These are phyloP conservation scores for Tauraco erythrolophus DNA, from an alignment of 2,113 vertebrate genomes.

Conservation along the genomic window DNA sequence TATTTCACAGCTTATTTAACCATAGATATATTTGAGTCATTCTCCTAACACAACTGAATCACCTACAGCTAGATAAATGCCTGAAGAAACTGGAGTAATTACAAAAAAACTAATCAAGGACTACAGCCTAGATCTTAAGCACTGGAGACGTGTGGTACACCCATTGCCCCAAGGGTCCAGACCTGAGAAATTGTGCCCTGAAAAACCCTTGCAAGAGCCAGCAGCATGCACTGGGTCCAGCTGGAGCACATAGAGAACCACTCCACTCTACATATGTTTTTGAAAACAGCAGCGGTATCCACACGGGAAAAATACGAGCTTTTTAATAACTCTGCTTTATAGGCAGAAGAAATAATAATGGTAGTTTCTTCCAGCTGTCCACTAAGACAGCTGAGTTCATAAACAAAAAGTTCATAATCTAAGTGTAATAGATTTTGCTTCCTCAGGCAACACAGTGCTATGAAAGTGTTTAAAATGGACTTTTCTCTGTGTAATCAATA, in stretches of 20 bases:
- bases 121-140: not conserved
- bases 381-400: conserved; percentile 40
- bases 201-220: not conserved
- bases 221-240: not conserved
- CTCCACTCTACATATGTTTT: not conserved
- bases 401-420: conserved; percentile 60
- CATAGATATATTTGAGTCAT: not conserved
- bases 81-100: not conserved
- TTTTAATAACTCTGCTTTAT: conserved; percentile 13
- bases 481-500: conserved; percentile 62
- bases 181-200: not conserved
- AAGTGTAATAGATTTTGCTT: conserved; percentile 67
- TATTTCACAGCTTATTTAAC: conserved; percentile 13
- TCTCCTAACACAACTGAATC: not conserved
- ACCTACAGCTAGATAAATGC: not conserved
- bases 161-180: not conserved
- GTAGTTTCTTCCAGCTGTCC: conserved; percentile 4
- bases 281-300: not conserved
- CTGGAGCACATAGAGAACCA: not conserved
- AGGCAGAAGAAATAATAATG: conserved; percentile 36
- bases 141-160: not conserved
- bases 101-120: not conserved
- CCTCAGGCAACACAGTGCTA: conserved; percentile 22
- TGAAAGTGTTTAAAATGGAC: conserved; percentile 58
- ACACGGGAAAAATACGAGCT: not conserved